Evolutionary conservation across 1,140 invertebrate species (phyloP), one percentile per base, ranked within the genome.

Genomic region (Penaeus indicus): DNA sequence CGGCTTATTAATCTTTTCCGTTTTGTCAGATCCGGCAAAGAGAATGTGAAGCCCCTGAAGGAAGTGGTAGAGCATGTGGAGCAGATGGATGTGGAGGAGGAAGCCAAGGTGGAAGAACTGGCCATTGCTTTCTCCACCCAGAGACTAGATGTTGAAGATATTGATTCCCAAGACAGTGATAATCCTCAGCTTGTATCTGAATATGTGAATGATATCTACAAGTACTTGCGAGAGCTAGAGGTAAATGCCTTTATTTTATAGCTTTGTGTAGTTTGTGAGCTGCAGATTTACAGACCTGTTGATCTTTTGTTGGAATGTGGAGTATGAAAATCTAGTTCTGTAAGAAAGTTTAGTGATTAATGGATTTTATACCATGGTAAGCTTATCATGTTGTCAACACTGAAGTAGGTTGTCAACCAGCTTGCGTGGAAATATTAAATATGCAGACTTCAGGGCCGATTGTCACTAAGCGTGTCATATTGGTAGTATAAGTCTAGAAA

Each of bases 141-240:
- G 62, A 61, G 85, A 16, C 89, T 92, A 16, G 83, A 91, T 86
- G 92, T 94, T 38, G 92, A 93, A 85, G 95, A 97, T 91, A 96
- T 97, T 91, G 97, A 98, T 92, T 94, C 95, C 91, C 95, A 96
- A 90, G 96, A 96, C 91, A 93, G 92, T 82, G 94, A 95, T 75
- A 96, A 97, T 92, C 96, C 96, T 11, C 94, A 96, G 91, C 94
- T 97, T 89, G 96, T 97, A 92, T 95, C 95, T 47, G 94, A 96
- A 90, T 98, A 98, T 92, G 95, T 96, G 78, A 96, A 96, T 90
- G 96, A 97, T 90, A 98, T 98, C 92, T 97, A 97, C 92, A 92
- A 93, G 21, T 97, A 98, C 92, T 93, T 98, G 91, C 94, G 94
- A 90, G 92, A 94, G 38, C 92, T 97, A 84, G 97, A 98, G 93